phyloP scores from a whole-genome alignment of 2,888 invertebrate genomes.

The Clepsis dumicolana region DNA sequence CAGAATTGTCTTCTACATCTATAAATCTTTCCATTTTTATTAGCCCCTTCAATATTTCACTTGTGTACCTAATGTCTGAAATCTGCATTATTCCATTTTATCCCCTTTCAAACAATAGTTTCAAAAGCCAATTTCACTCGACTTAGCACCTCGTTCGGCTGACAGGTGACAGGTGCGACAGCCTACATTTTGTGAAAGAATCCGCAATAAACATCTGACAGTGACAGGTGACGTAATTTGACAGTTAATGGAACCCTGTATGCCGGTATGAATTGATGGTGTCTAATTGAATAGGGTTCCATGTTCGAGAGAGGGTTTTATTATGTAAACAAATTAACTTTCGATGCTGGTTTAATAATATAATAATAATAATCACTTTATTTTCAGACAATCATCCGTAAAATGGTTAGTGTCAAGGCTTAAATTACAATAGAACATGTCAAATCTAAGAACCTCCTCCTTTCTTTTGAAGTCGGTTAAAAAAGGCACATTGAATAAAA shows the following conservation, averaged over 20 bases:
- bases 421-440: too few species aligned
- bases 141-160: background rate
- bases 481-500: too few species aligned
- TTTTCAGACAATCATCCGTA: too few species aligned
- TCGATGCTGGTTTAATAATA: too few species aligned
- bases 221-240: constrained; percentile 20
- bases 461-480: too few species aligned
- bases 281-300: background rate
- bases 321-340: too few species aligned
- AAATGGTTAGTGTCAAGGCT: too few species aligned
- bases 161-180: constrained; percentile 12
- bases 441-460: too few species aligned
- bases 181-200: constrained; percentile 10
- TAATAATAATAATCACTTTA: too few species aligned
- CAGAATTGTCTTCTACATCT: too few species aligned
- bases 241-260: constrained; percentile 4
- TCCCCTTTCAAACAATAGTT: background rate
- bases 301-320: background rate
- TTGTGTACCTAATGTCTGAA: background rate
- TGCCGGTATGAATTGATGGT: background rate
- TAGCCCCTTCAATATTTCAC: background rate
- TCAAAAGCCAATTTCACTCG: constrained; percentile 9
- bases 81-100: background rate
- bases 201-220: constrained; percentile 14
- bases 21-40: background rate